Base-by-base conservation (phyloP, 2,888 invertebrate species). In the Spisula subtruncata region DNA sequence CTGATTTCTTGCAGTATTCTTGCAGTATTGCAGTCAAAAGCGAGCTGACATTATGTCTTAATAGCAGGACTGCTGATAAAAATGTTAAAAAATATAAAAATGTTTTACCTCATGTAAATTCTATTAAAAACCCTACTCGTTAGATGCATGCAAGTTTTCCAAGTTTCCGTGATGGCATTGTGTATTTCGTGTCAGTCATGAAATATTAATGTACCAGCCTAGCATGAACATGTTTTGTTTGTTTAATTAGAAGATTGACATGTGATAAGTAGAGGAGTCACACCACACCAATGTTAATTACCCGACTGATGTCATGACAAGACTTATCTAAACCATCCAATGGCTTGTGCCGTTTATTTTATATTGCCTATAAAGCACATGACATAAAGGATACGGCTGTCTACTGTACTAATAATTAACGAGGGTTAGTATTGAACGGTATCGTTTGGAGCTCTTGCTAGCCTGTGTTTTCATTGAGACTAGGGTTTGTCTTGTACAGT, bases 141-240 rank as follows among this genome's bases (percentile, higher is more conserved):
- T n/a, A n/a, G n/a, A n/a, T n/a, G n/a, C n/a, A 0, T n/a, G 25
- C 60, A 66, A 25, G 25, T 25, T 25, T 25, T 25, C 8, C 25
- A n/a, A n/a, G 60, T 66, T 25, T 66, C 51, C 60, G 60, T 66
- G 60, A 66, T 66, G 25, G 10, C 25, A 25, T 66, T 25, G 25
- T 66, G 60, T 6, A 66, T 66, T 25, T 6, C n/a, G 60, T 66
- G 60, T 66, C 60, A 66, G 25, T 66, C 25, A 25, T 66, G 60
- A 83, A 83, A 71, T 83, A 83, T 83, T 83, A 54, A 83, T 83
- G 83, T 32, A 0, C 29, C 66, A 6, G 29, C 83, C n/a, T 83
- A 46, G 71, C 83, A 8, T 25, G 20, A 71, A 35, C 54, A 82
- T 82, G 82, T 82, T 82, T 66, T 66, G 60, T 66, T 66, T 66